Evolutionary conservation across 1,140 invertebrate genomes (phyloP), one percentile per base, ranked within the genome.

Genomic region (Xylocopa sonorina): DNA sequence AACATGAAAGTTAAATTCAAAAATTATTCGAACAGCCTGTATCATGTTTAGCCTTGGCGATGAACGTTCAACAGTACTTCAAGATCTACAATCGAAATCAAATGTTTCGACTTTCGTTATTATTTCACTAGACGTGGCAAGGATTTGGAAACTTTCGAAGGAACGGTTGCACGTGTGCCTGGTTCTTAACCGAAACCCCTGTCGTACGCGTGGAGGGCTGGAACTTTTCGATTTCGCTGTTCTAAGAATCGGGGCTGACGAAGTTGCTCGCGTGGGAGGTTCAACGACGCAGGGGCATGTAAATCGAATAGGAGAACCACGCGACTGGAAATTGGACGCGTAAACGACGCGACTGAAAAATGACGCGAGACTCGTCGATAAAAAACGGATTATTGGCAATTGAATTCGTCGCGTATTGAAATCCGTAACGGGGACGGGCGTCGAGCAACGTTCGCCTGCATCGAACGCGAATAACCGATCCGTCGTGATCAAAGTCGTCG

Each of bases 381-480:
- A 68, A 67, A 67, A 53, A 48, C 69, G 73, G 84, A 81, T 60
- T 67, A 66, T 69, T 29, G 57, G 64, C 83, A 86, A 88, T 89
- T 86, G 73, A 88, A 88, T 78, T 64, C 48, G 69, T 78, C 27
- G 50, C 34, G 32, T 51, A 71, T 34, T 80, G 77, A 76, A 80
- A 81, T 82, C 63, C 55, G 75, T 69, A 75, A 76, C 83, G 62
- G 63, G 82, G 88, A 75, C 73, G n/a, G n/a, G n/a, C n/a, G n/a
- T n/a, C n/a, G n/a, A 63, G 63, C 5, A 43, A 14, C 14, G 32
- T 43, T 24, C 41, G 6, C 0, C 38, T 1, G 0, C 18, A 48
- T 50, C 29, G 58, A 58, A 48, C 18, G 43, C 14, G 16, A 58
- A n/a, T 16, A 29, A 21, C 1, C 24, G 27, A 34, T 24, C 7